Evolutionary conservation across 2,888 invertebrate genomes (phyloP), one percentile per base, ranked within the genome.

Genomic region (Drosophila percnosoma): DNA sequence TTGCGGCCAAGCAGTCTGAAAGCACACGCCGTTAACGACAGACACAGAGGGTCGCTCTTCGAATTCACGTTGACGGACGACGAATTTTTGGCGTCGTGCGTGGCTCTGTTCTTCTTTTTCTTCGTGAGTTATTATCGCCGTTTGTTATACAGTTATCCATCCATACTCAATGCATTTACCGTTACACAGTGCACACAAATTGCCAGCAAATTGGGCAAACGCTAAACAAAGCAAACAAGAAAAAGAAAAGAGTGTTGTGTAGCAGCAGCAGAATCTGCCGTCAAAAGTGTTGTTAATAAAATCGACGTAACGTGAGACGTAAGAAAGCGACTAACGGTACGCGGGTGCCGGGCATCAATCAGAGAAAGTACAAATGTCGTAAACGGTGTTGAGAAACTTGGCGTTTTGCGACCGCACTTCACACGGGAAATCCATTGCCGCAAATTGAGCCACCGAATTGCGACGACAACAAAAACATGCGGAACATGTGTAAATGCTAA

Each of bases 1-100:
- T 86, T 86, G 87, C 86, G 83, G 76, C 82, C 85, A 85, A 87
- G 76, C 90, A 90, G 89, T 90, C 88, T 82, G 75, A 87, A 64
- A 89, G 80, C 83, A 88, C 81, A 79, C 82, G 80, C 87, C 88
- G 88, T 87, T 71, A 75, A 74, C 78, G 89, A 84, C 78, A 89
- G 88, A 87, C 86, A 87, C 70, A 78, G 68, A 84, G 79, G 74
- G 80, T 31, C 38, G 34, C 34, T 15, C 7, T 45, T 4, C 61
- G 42, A 61, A 66, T 62, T 48, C 49, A 66, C 70, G 75, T 59
- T 61, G 66, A 74, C 82, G 74, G 67, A 73, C 64, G 73, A 70
- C 70, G 70, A 71, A 80, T 76, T 42, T 42, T 57, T 80, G 72
- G 68, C 77, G 77, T 73, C 80, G 82, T 65, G 77, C 75, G 82